Percentiles rank a stretch among this genome's conserved stretches.
Evolutionary conservation across 2,797 vertebrate species (phyloP).

Genomic region (Diplodus puntazzo): DNA sequence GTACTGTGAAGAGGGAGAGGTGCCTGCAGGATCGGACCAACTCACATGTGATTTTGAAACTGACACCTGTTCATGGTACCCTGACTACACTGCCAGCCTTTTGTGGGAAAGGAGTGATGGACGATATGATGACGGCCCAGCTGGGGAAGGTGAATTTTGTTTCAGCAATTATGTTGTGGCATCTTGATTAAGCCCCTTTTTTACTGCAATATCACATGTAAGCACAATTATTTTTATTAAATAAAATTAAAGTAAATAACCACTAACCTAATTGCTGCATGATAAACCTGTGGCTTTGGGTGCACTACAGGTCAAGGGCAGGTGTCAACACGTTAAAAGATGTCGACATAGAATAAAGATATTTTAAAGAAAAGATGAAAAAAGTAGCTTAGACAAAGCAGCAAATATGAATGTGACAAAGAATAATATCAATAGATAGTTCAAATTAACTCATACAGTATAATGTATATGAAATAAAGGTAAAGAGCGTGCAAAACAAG

Average conservation of each 20-base stretch:
- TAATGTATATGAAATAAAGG: background rate
- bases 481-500: background rate
- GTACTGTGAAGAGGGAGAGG: conserved; percentile 76
- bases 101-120: conserved; percentile 67
- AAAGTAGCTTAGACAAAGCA: background rate
- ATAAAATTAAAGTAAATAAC: background rate
- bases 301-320: background rate
- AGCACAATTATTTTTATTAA: background rate
- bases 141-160: conserved; percentile 64
- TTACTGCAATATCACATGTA: background rate
- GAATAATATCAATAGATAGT: background rate
- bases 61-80: conserved; percentile 83
- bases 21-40: conserved; percentile 75
- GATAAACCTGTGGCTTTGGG: background rate
- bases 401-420: background rate
- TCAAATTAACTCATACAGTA: background rate
- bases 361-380: background rate
- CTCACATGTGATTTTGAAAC: conserved; percentile 85
- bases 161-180: background rate
- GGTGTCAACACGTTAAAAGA: background rate
- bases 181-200: background rate
- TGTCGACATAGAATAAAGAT: background rate
- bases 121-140: background rate
- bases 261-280: background rate
- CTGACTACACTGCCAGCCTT: conserved; percentile 70